phyloP scores from a whole-genome alignment of 2,113 vertebrate genomes.

The Oophaga pumilio region DNA sequence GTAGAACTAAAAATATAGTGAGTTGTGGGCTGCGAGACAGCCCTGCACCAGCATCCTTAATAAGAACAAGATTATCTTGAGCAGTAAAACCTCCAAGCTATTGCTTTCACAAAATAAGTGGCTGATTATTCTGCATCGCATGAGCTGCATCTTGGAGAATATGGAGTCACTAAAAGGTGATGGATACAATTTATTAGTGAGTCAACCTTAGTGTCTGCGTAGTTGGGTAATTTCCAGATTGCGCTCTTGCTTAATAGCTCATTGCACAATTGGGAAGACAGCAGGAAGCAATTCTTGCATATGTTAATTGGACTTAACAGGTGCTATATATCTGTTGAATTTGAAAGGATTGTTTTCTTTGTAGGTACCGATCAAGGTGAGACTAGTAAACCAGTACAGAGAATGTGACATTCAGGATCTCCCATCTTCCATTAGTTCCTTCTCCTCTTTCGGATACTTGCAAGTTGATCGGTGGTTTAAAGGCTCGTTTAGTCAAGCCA shows the following conservation, averaged over 20 bases:
- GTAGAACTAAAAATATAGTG: constrained; percentile 46
- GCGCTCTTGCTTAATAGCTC: constrained; percentile 36
- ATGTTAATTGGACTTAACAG: constrained; percentile 24
- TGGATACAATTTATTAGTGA: constrained; percentile 49
- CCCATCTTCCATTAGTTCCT: neutral
- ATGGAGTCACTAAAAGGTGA: constrained; percentile 41
- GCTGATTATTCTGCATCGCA: constrained; percentile 43
- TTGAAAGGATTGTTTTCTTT: neutral
- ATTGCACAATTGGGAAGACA: neutral
- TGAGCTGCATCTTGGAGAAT: constrained; percentile 24
- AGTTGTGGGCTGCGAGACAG: constrained; percentile 41
- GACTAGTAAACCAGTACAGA: neutral
- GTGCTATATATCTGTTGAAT: neutral
- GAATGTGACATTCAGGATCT: neutral
- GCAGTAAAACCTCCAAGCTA: constrained; percentile 49
- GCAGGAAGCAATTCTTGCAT: neutral
- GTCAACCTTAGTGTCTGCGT: constrained; percentile 18
- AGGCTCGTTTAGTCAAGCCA: too few species aligned
- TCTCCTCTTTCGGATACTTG: too few species aligned
- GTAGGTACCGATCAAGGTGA: neutral
- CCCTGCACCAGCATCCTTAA: constrained; percentile 38
- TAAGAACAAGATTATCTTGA: constrained; percentile 52
- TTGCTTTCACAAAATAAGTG: constrained; percentile 47
- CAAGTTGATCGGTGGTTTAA: too few species aligned
- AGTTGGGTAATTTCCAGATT: constrained; percentile 23